Evolutionary conservation across 2,113 vertebrate genomes (phyloP), one percentile per base, ranked within the genome.

Genomic region (Ammodytes dubius): DNA sequence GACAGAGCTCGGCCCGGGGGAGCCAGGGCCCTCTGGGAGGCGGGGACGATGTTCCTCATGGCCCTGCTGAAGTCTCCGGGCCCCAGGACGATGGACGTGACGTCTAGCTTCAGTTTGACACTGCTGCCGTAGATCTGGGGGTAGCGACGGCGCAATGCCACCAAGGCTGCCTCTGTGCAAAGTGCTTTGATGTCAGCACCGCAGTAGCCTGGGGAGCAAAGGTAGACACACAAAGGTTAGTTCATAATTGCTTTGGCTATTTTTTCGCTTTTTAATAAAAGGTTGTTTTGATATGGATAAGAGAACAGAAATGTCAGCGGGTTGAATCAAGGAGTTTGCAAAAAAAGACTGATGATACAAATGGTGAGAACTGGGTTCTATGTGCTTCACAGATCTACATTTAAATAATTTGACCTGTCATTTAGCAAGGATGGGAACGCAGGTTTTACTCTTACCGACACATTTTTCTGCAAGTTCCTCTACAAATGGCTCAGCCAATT

Each of bases 111-210:
- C 11, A 99, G 95, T 77, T 99, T 99, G 88, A 97, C 96, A 53
- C 98, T 98, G 95, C 97, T 98, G 92, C 96, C 94, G 57, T 99
- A 99, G 90, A 99, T 99, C 95, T 99, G 98, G 10, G 98, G 98
- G 56, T 99, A 99, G 75, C 97, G 96, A 71, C 98, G 96, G 73
- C 98, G 95, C 88, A 99, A 93, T 54, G 98, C 98, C 71, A 96
- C 96, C 95, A 99, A 95, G 85, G 97, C 96, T 69, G 98, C 96
- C 95, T 99, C 98, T 79, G 98, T 99, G 95, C 98, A 99, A 97
- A 99, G 97, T 96, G 98, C 98, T 97, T 99, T 99, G 87, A 99
- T 97, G 93, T 99, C 98, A 53, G 98, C 98, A 83, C 98, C 98
- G 45, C 98, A 99, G 93, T 99, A 99, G 89, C 98, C 98, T 99